phyloP scores from a whole-genome alignment of 2,888 invertebrate genomes.

The Gymnoscelis rufifasciata region DNA sequence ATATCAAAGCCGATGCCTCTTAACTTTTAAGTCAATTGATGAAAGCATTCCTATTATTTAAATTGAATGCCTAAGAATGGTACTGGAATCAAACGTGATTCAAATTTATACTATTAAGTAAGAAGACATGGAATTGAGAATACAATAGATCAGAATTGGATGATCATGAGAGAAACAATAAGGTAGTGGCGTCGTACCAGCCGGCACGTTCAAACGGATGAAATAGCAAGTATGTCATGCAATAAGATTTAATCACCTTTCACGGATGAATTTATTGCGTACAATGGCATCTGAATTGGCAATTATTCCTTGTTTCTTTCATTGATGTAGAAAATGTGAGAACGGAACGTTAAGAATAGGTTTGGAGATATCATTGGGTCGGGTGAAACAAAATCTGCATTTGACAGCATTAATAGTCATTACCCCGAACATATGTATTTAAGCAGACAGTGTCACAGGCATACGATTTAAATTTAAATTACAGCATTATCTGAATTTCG shows the following conservation, averaged over 20 bases:
- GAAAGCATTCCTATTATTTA: too few relatives aligned
- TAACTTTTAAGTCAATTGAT: too few relatives aligned
- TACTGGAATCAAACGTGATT: slow-evolving; percentile 17
- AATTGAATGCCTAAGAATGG: too few relatives aligned
- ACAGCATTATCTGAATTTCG: background rate
- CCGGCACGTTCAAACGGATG: slow-evolving; percentile 16
- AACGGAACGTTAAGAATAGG: slow-evolving; percentile 39
- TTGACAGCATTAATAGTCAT: background rate
- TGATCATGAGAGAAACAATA: slow-evolving; percentile 47
- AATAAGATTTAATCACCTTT: slow-evolving; percentile 19
- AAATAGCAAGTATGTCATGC: slow-evolving; percentile 18
- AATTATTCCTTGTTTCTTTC: slow-evolving; percentile 46
- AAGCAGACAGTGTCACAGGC: background rate
- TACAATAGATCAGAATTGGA: slow-evolving; percentile 8
- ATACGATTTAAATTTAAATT: slow-evolving; percentile 1
- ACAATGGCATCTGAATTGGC: slow-evolving; percentile 34
- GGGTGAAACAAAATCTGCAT: slow-evolving; percentile 2
- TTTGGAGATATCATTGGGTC: slow-evolving; percentile 31
- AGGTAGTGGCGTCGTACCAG: slow-evolving; percentile 9
- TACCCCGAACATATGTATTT: background rate
- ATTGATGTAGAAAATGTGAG: slow-evolving; percentile 45
- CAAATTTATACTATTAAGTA: slow-evolving; percentile 5
- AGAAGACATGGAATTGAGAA: background rate
- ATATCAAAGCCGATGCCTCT: too few relatives aligned
- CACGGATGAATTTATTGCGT: slow-evolving; percentile 23